These are phyloP conservation scores for Lasiommata megera DNA, from an alignment of 2,888 invertebrate species.

Conservation along the genomic window DNA sequence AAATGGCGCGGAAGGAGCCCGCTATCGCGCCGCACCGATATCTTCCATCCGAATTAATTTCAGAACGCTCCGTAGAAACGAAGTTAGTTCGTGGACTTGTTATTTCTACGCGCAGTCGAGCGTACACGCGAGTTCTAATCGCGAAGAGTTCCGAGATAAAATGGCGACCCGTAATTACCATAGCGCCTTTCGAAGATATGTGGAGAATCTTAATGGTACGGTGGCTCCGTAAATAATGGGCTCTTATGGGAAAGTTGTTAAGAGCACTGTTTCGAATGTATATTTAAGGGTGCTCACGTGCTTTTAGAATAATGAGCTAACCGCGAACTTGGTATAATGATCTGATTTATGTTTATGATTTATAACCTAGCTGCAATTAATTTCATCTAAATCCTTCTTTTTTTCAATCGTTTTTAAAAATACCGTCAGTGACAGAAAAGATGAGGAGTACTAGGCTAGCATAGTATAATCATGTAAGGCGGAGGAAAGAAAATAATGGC, in stretches of 20 bases:
- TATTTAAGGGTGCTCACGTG: slow-evolving; percentile 77
- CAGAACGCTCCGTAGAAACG: slow-evolving; percentile 70
- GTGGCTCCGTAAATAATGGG: slow-evolving; percentile 80
- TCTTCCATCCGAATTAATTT: slow-evolving; percentile 82
- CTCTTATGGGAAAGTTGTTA: slow-evolving; percentile 80
- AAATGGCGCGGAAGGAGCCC: slow-evolving; percentile 79
- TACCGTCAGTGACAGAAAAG: too few species aligned
- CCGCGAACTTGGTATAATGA: slow-evolving; percentile 47
- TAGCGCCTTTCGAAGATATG: slow-evolving; percentile 80
- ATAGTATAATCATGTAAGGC: too few species aligned
- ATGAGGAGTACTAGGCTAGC: too few species aligned
- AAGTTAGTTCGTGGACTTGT: slow-evolving; percentile 78
- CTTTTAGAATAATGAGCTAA: slow-evolving; percentile 77
- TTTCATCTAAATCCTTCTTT: too few species aligned
- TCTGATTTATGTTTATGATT: slow-evolving; percentile 15
- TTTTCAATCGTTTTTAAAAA: too few species aligned
- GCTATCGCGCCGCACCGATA: slow-evolving; percentile 76
- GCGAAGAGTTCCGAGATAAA: slow-evolving; percentile 77
- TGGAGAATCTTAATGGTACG: slow-evolving; percentile 81
- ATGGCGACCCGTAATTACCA: slow-evolving; percentile 81
- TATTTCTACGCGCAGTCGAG: slow-evolving; percentile 70
- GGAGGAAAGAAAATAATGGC: too few species aligned
- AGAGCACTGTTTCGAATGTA: slow-evolving; percentile 80
- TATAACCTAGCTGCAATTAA: slow-evolving; percentile 1
- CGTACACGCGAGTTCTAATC: slow-evolving; percentile 69